A percentile compares a stretch with the other conserved stretches of the same genome.
These are phyloP conservation scores for Lepus europaeus DNA, from an alignment of 2,113 vertebrate species.

Conservation along the genomic window DNA sequence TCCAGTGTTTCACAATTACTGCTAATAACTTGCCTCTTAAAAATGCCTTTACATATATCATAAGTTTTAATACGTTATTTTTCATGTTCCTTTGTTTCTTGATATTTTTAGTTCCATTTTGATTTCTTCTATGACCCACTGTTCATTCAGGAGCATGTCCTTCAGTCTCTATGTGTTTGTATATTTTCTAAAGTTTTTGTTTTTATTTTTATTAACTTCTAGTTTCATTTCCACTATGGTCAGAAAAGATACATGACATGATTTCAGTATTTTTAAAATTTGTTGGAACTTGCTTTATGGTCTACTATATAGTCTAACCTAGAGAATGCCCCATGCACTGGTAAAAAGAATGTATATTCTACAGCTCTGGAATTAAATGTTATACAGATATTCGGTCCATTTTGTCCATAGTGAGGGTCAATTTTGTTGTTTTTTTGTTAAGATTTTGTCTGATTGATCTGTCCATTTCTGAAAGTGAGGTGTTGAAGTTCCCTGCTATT, in stretches of 20 bases:
- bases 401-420: background rate
- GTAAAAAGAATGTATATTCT: background rate
- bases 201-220: background rate
- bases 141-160: background rate
- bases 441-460: background rate
- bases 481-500: background rate
- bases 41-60: background rate
- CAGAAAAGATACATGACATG: background rate
- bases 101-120: background rate
- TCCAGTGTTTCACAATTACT: background rate
- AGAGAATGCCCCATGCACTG: background rate
- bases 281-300: background rate
- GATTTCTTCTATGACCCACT: background rate
- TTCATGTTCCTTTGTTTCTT: background rate
- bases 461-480: background rate
- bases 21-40: background rate
- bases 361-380: background rate
- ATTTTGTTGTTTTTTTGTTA: background rate
- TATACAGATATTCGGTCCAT: background rate
- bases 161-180: background rate
- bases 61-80: background rate
- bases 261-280: background rate
- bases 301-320: no score
- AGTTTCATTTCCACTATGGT: background rate
- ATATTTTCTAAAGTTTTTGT: background rate